These are phyloP conservation scores for Raja brachyura DNA, from an alignment of 2,113 vertebrate genomes.

Conservation along the genomic window DNA sequence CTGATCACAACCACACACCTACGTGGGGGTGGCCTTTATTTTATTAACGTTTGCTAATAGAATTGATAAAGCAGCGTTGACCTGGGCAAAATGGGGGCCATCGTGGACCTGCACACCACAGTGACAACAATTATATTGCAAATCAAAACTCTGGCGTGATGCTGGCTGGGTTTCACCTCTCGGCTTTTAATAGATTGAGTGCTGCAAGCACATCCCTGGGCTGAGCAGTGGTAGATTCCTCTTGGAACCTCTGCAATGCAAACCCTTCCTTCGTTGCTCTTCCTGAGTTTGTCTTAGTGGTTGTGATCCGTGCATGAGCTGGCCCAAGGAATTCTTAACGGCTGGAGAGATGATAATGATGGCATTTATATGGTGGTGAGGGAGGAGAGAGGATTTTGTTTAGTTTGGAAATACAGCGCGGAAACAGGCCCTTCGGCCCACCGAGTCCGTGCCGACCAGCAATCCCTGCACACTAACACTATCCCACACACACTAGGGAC, in stretches of 20 bases:
- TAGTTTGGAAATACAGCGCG: too few species aligned
- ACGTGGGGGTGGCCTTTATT: conserved; percentile 53
- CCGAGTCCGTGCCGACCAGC: too few species aligned
- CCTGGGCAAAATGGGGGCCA: conserved; percentile 39
- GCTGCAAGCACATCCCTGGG: conserved; percentile 27
- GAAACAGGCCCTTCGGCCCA: too few species aligned
- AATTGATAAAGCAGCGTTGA: conserved; percentile 41
- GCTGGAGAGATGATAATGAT: too few species aligned
- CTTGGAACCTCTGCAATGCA: conserved; percentile 45
- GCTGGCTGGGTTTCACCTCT: background rate
- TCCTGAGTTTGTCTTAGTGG: conserved; percentile 53
- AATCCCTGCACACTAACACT: too few species aligned
- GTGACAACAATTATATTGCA: too few species aligned
- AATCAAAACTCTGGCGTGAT: background rate
- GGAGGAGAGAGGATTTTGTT: too few species aligned
- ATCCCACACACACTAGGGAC: too few species aligned
- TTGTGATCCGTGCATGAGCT: conserved; percentile 62
- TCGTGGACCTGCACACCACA: background rate
- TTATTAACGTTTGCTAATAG: conserved; percentile 62
- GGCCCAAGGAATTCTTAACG: conserved; percentile 58
- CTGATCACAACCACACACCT: conserved; percentile 47
- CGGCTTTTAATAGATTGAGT: background rate
- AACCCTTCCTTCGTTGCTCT: conserved; percentile 51
- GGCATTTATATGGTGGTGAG: too few species aligned
- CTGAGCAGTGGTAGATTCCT: conserved; percentile 42